Conservation (phyloP, 2,888 invertebrate species). For the Acleris holmiana region DNA sequence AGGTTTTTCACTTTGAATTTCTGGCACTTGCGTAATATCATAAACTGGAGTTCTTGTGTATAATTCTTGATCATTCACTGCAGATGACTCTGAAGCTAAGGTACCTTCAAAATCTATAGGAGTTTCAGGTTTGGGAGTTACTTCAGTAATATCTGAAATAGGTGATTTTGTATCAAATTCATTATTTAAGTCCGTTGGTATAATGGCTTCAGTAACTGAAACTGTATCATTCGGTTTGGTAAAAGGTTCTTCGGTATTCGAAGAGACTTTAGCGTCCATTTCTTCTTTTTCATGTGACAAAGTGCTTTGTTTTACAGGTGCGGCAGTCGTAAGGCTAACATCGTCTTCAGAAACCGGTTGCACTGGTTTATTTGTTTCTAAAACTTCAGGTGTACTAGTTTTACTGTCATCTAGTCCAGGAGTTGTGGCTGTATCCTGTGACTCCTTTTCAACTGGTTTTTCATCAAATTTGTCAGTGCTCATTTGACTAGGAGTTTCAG, state of each 20-base stretch:
- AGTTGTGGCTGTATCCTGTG: constrained; percentile 9
- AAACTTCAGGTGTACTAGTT: neutral
- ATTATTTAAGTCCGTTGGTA: constrained; percentile 2
- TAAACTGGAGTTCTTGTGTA: constrained; percentile 16
- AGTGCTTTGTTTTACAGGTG: constrained; percentile 17
- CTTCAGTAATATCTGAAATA: neutral
- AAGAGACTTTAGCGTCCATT: constrained; percentile 17
- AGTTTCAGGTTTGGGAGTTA: constrained; percentile 18
- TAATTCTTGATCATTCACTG: constrained; percentile 6
- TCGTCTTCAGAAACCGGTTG: neutral
- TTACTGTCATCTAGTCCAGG: constrained; percentile 12
- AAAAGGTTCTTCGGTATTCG: constrained; percentile 22
- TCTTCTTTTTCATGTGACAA: constrained; percentile 27
- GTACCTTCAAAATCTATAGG: constrained; percentile 1
- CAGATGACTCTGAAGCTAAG: constrained; percentile 1
- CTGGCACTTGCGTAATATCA: constrained; percentile 19
- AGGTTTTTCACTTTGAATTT: constrained; percentile 15
- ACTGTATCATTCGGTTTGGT: constrained; percentile 21
- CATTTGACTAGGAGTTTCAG: constrained; percentile 17
- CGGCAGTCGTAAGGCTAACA: neutral
- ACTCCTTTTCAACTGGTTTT: constrained; percentile 4
- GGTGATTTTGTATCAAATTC: constrained; percentile 14
- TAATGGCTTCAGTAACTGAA: constrained; percentile 11
- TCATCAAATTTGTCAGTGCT: constrained; percentile 23
- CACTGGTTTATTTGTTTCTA: constrained; percentile 7